phyloP scores from a whole-genome alignment of 1,140 invertebrate genomes.

The Drosophila busckii region DNA sequence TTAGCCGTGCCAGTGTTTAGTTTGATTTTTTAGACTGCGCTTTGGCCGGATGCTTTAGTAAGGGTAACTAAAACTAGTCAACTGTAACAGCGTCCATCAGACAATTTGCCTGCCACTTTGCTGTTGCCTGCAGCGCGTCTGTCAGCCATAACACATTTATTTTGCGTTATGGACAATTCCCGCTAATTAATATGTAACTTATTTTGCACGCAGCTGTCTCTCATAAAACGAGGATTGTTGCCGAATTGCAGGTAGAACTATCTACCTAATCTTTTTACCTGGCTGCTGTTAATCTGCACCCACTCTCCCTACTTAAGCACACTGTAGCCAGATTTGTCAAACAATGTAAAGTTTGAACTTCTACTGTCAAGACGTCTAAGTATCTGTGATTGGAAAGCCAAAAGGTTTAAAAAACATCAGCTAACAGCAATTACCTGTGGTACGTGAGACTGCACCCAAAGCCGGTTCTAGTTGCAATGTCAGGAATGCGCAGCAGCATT shows the following conservation, averaged over 20 bases:
- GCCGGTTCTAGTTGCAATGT: constrained; percentile 16
- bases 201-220: constrained; percentile 31
- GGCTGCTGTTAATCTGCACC: constrained; percentile 6
- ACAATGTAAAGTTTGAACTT: constrained; percentile 18
- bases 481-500: constrained; percentile 19
- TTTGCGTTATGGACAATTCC: constrained; percentile 3
- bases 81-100: no score
- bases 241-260: constrained; percentile 3
- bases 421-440: constrained; percentile 26
- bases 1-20: no score
- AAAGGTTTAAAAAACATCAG: constrained; percentile 24
- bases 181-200: constrained; percentile 14
- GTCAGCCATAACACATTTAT: background rate
- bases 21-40: no score
- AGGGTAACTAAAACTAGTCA: no score
- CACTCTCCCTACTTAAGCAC: constrained; percentile 38
- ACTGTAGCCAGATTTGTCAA: background rate
- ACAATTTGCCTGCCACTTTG: no score
- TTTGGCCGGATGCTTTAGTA: no score
- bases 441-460: constrained; percentile 27
- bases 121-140: background rate
- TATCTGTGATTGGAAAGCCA: constrained; percentile 46
- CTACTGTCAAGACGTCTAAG: constrained; percentile 34
- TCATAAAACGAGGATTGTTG: constrained; percentile 52
- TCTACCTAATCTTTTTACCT: background rate